A percentile compares a stretch with the other conserved stretches of the same genome.
phyloP scores from a whole-genome alignment of 2,888 invertebrate species.

The Gryllus longicercus region DNA sequence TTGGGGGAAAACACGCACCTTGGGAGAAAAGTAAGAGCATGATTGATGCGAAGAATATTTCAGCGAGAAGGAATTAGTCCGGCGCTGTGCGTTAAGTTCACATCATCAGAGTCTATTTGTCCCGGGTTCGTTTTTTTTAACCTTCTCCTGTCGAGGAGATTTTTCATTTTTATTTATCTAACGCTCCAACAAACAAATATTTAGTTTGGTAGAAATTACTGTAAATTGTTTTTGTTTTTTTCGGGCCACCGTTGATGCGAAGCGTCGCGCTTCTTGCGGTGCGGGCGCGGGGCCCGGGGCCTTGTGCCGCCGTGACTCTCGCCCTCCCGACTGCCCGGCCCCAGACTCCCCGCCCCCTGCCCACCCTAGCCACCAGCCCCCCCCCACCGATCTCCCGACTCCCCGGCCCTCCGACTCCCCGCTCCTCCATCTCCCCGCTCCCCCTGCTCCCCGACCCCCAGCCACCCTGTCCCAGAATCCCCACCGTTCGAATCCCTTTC shows the following conservation, averaged over 20 bases:
- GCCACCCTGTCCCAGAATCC: no score
- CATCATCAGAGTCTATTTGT: constrained; percentile 17
- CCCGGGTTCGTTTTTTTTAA: not conserved
- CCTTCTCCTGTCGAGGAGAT: not conserved
- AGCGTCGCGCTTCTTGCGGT: constrained; percentile 7
- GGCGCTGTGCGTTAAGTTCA: not conserved
- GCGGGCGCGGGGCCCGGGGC: not conserved
- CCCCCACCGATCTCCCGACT: no score
- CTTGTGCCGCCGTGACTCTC: not conserved
- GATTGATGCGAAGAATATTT: constrained; percentile 17
- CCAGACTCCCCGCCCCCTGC: not conserved
- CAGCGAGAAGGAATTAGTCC: constrained; percentile 11
- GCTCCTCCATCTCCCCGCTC: no score
- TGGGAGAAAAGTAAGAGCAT: constrained; percentile 17
- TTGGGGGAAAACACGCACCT: constrained; percentile 17
- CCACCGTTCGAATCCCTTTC: no score
- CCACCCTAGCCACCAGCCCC: not conserved
- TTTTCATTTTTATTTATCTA: constrained; percentile 17
- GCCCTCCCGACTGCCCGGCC: not conserved
- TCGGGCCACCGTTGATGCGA: not conserved
- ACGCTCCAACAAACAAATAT: constrained; percentile 6
- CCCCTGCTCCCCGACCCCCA: no score
- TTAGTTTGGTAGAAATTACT: constrained; percentile 4
- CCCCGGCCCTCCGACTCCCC: no score
- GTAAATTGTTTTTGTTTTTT: not conserved